phyloP scores from a whole-genome alignment of 2,113 vertebrate species.

The Ammodytes marinus region DNA sequence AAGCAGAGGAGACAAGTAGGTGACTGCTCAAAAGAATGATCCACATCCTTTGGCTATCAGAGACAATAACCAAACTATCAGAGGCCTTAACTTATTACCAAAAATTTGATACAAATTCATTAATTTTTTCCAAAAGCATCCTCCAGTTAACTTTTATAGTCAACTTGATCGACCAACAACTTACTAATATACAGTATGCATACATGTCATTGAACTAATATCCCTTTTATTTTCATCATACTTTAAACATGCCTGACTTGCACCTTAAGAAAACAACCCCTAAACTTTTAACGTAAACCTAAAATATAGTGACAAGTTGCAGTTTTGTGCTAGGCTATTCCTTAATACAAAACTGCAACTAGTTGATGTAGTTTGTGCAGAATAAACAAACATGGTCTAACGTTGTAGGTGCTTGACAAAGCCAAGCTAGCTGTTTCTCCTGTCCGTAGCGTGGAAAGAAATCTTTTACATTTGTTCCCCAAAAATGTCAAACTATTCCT shows the following conservation, averaged over 20 bases:
- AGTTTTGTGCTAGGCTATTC: neutral
- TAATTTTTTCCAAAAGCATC: neutral
- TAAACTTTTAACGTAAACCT: neutral
- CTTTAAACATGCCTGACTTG: neutral
- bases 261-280: neutral
- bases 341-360: neutral
- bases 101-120: neutral
- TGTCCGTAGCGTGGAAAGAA: neutral
- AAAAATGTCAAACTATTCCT: neutral
- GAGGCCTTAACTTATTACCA: neutral
- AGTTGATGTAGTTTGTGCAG: neutral
- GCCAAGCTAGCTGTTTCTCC: neutral
- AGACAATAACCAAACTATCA: neutral
- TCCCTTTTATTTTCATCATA: neutral
- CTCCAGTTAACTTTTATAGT: neutral
- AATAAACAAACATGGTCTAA: neutral
- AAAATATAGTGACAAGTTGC: neutral
- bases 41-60: neutral
- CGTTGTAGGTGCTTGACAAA: neutral
- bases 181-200: neutral
- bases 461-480: neutral
- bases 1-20: constrained; percentile 25
- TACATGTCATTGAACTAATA: neutral
- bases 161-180: neutral
- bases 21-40: constrained; percentile 8